phyloP scores from a whole-genome alignment of 2,113 vertebrate genomes.

The Pachycephala philippinensis region DNA sequence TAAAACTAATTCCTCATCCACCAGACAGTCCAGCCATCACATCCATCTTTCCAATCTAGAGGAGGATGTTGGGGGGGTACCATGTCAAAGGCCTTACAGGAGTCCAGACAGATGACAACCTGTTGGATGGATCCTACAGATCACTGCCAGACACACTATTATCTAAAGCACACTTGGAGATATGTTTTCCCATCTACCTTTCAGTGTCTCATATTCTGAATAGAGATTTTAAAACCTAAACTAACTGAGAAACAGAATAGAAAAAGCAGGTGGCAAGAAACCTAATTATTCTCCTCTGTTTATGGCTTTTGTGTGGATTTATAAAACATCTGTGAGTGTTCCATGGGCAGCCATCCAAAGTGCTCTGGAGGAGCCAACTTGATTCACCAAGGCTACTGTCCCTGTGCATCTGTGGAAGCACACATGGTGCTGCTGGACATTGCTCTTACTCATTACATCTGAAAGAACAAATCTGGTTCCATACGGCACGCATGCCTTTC shows the following conservation, averaged over 20 bases:
- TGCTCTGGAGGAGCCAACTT: neutral
- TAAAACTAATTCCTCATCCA: neutral
- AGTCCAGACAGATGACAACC: neutral
- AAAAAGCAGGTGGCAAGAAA: slow-evolving; percentile 21
- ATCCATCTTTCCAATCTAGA: neutral
- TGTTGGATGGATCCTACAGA: neutral
- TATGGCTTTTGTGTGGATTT: neutral
- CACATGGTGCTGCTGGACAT: neutral
- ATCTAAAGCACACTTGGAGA: neutral
- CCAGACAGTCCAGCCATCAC: neutral
- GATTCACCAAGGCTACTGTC: neutral
- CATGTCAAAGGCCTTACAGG: neutral
- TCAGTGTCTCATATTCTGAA: neutral
- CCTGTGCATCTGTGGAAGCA: neutral
- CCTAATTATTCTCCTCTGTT: neutral
- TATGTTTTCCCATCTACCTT: neutral
- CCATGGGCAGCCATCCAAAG: neutral
- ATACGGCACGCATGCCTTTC: fast-evolving
- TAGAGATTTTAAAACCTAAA: neutral
- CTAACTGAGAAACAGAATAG: neutral
- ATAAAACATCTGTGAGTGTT: neutral
- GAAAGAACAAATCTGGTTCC: neutral
- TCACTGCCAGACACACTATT: neutral
- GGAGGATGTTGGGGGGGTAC: neutral
- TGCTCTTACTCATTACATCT: neutral